Evolutionary conservation across 2,888 invertebrate species (phyloP).

Genomic region (Oxyteleia sp.): DNA sequence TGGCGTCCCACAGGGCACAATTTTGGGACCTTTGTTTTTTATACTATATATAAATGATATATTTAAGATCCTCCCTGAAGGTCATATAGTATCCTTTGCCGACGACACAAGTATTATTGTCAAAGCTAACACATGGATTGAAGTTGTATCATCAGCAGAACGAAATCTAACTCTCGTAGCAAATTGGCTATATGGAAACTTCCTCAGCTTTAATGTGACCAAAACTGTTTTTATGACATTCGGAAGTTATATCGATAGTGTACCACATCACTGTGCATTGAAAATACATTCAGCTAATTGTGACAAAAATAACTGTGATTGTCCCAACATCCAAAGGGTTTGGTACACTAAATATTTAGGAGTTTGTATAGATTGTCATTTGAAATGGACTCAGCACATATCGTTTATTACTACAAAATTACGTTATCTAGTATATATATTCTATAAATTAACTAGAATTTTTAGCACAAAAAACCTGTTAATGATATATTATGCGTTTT

Average conservation of each 20-base stretch:
- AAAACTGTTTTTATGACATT: constrained; percentile 21
- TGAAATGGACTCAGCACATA: too few species aligned
- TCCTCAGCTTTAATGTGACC: constrained; percentile 3
- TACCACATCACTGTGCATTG: background rate
- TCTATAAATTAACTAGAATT: too few species aligned
- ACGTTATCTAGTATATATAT: background rate
- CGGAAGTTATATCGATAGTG: constrained; percentile 20
- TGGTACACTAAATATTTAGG: constrained; percentile 13
- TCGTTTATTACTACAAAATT: background rate
- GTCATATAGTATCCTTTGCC: constrained; percentile 20
- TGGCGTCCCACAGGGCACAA: too few species aligned
- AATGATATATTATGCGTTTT: constrained; percentile 22
- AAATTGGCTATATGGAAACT: constrained; percentile 9
- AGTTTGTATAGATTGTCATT: background rate
- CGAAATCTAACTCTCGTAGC: background rate
- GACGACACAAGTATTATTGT: constrained; percentile 6
- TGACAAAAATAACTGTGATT: background rate
- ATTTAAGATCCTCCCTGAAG: background rate
- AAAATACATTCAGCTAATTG: constrained; percentile 11
- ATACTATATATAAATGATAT: constrained; percentile 35
- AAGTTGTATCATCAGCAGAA: background rate
- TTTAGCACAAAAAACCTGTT: too few species aligned
- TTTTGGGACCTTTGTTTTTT: constrained; percentile 27
- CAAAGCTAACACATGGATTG: constrained; percentile 7
- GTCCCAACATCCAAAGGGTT: background rate